These are phyloP conservation scores for Acanthaster planci DNA, from an alignment of 35 echinoderm and acorn worm genomes.

Conservation along the genomic window DNA sequence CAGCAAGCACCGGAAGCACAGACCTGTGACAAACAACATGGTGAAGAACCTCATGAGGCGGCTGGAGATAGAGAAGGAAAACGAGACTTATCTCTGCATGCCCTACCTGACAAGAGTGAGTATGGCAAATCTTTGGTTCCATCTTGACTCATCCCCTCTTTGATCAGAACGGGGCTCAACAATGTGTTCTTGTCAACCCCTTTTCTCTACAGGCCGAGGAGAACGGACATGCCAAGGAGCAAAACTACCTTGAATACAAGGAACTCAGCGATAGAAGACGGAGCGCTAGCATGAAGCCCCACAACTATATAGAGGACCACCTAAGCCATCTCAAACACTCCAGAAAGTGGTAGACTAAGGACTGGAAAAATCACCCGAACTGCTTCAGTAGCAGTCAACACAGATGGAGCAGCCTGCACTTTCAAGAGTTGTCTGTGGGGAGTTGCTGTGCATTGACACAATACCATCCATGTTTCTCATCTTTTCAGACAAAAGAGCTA, in stretches of 20 bases:
- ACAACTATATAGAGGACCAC: slow-evolving; percentile 53
- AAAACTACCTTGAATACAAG: neutral
- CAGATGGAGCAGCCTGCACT: no score
- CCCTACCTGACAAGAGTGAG: slow-evolving; percentile 72
- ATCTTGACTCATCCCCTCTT: neutral
- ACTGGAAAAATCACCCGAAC: no score
- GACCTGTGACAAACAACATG: slow-evolving; percentile 69
- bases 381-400: no score
- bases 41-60: slow-evolving; percentile 65
- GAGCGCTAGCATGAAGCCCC: slow-evolving; percentile 36
- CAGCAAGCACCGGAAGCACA: slow-evolving; percentile 67
- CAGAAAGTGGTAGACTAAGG: slow-evolving; percentile 51
- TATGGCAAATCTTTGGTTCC: neutral
- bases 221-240: slow-evolving; percentile 41
- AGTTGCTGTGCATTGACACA: no score
- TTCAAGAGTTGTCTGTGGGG: no score
- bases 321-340: slow-evolving; percentile 32
- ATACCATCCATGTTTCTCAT: no score
- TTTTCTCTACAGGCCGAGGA: slow-evolving; percentile 38
- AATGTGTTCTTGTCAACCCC: slow-evolving; percentile 17
- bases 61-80: slow-evolving; percentile 73
- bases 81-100: slow-evolving; percentile 62
- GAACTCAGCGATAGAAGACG: neutral
- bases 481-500: no score
- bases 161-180: neutral